Evolutionary conservation across 2,888 invertebrate genomes (phyloP), one percentile per base, ranked within the genome.

Genomic region (Hipparchia semele): DNA sequence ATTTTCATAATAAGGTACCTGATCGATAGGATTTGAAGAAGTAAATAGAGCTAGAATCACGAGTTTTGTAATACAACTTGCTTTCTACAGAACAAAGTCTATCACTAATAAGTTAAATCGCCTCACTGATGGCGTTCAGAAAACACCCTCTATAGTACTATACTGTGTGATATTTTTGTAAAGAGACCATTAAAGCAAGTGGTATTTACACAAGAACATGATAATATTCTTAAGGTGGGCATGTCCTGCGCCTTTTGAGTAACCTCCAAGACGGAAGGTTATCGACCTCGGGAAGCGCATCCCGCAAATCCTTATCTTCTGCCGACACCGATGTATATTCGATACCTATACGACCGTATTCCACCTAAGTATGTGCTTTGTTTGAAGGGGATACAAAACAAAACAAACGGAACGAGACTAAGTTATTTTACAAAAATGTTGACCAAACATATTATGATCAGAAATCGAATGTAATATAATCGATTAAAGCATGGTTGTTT

Each of bases 221-320:
- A 45, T 67, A 12, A 51, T 53, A 54, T 53, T 53, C 39, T 60
- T 68, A 39, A 66, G 68, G 65, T 60, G 39, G 58, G 58, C 71
- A 54, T 68, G 68, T 86, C 83, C 83, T 77, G 76, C 77, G 80
- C 87, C 85, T 86, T 89, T 85, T 85, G 82, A 86, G 89, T 88
- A 89, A 86, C 88, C 85, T 85, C 85, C 84, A 84, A 82, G 82
- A 80, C 83, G 80, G 80, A 80, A 86, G 91, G 88, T 89, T 88
- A 83, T 84, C 87, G 89, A 91, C 87, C 92, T 80, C 82, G 79
- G 78, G 82, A 86, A 85, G 84, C 89, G 87, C 86, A 88, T 88
- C 89, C 88, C 85, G 88, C 88, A 87, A 90, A 92, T 89, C 87
- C 90, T 90, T 88, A 89, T 88, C 84, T 83, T 83, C 82, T 80